phyloP scores from a whole-genome alignment of 2,888 invertebrate genomes.

The Phania funesta region DNA sequence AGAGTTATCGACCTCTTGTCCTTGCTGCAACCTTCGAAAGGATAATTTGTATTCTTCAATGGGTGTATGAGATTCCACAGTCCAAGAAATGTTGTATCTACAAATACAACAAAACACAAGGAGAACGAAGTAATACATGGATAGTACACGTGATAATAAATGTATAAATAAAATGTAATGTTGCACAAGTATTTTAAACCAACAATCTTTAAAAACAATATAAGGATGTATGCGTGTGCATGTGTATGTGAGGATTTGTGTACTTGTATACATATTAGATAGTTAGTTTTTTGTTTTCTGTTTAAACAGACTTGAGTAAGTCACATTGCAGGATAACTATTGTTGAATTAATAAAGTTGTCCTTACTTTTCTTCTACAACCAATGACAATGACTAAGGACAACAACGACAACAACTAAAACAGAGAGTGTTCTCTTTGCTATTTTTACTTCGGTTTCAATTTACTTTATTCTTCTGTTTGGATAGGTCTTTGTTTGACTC shows the following conservation, averaged over 20 bases:
- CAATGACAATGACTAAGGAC: slow-evolving; percentile 63
- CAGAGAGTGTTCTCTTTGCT: no score
- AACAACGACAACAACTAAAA: slow-evolving; percentile 33
- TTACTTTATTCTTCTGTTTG: slow-evolving; percentile 37
- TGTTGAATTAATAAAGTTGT: slow-evolving; percentile 64
- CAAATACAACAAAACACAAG: slow-evolving; percentile 66
- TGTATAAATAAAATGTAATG: slow-evolving; percentile 51
- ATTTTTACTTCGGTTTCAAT: slow-evolving; percentile 24
- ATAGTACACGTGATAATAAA: slow-evolving; percentile 15
- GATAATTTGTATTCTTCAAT: slow-evolving; percentile 85
- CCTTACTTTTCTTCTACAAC: slow-evolving; percentile 36
- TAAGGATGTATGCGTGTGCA: neutral
- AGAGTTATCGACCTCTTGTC: slow-evolving; percentile 81
- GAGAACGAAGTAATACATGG: neutral
- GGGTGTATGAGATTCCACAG: slow-evolving; percentile 85
- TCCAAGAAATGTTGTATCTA: slow-evolving; percentile 86
- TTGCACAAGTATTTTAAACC: slow-evolving; percentile 47
- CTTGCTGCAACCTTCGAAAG: slow-evolving; percentile 84
- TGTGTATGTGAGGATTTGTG: neutral
- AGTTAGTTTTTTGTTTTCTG: slow-evolving; percentile 61
- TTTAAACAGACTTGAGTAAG: slow-evolving; percentile 39
- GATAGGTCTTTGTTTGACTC: slow-evolving; percentile 53
- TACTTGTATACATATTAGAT: slow-evolving; percentile 7
- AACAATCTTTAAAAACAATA: slow-evolving; percentile 15
- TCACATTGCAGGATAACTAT: slow-evolving; percentile 64